phyloP scores from a whole-genome alignment of 1,140 invertebrate species.

The Diuraphis noxia region DNA sequence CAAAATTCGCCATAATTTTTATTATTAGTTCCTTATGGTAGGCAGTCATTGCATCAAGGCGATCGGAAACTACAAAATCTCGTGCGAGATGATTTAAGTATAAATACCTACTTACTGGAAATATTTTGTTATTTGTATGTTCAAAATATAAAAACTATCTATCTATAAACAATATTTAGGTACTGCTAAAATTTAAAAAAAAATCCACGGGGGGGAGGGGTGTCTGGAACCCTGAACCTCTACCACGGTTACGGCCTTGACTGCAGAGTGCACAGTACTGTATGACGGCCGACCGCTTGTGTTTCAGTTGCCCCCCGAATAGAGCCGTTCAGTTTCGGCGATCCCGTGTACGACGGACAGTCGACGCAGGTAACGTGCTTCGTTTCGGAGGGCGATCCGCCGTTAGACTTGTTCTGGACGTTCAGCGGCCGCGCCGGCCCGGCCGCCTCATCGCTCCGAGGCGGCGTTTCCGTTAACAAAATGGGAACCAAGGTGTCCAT shows the following conservation, averaged over 20 bases:
- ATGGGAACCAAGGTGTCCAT: conserved; percentile 71
- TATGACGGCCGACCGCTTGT: background rate
- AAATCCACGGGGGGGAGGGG: too few species aligned
- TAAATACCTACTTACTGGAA: too few species aligned
- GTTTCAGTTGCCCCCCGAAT: conserved; percentile 68
- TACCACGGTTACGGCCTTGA: too few species aligned
- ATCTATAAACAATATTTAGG: too few species aligned
- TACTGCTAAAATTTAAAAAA: too few species aligned
- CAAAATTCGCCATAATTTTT: background rate
- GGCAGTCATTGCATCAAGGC: background rate
- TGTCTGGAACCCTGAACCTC: too few species aligned
- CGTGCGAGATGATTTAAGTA: too few species aligned
- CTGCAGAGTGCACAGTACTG: too few species aligned
- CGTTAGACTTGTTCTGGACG: conserved; percentile 66
- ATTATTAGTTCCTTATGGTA: background rate
- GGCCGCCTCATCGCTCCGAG: background rate
- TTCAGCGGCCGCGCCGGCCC: background rate
- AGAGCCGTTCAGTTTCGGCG: conserved; percentile 64
- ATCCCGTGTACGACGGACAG: conserved; percentile 61
- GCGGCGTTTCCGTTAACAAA: conserved; percentile 52
- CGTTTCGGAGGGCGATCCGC: conserved; percentile 59
- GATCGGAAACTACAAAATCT: background rate
- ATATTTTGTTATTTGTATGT: too few species aligned
- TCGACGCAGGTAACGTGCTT: conserved; percentile 57
- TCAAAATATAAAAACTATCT: too few species aligned